Evolutionary conservation across 2,888 invertebrate genomes (phyloP).

Genomic region (Gasteruption jaculator): DNA sequence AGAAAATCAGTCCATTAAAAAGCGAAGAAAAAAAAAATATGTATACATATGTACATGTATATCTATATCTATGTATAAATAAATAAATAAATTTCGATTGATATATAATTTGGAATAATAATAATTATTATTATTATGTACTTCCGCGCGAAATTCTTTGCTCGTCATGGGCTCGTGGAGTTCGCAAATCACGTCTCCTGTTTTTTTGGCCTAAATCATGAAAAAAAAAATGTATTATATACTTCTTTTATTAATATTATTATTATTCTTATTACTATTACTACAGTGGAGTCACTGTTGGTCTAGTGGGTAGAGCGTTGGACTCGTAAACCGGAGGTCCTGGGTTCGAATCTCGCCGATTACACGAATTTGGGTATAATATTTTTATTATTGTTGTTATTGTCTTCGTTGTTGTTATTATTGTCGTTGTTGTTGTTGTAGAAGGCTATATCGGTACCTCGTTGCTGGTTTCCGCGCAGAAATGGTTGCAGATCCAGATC

Average conservation of each 20-base stretch:
- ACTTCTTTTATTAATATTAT: not conserved
- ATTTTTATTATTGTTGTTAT: not conserved
- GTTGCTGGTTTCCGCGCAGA: conserved; percentile 22
- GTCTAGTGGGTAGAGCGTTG: too few species aligned
- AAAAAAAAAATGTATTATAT: conserved; percentile 3
- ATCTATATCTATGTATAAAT: too few species aligned
- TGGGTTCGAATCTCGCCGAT: too few species aligned
- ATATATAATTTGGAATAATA: too few species aligned
- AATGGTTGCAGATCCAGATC: conserved; percentile 21
- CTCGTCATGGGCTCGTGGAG: conserved; percentile 32
- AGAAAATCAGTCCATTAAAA: too few species aligned
- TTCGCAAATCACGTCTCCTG: conserved; percentile 36
- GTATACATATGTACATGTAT: not conserved
- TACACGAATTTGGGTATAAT: too few species aligned
- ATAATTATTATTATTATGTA: conserved; percentile 10
- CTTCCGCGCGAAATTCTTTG: conserved; percentile 32
- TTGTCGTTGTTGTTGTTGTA: not conserved
- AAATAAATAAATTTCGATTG: too few species aligned
- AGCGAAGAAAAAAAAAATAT: too few species aligned
- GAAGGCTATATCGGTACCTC: conserved; percentile 20
- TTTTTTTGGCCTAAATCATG: conserved; percentile 26
- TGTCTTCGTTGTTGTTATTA: not conserved
- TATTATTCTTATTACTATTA: not conserved
- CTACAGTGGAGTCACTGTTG: not conserved
- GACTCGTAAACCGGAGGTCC: too few species aligned